These are phyloP conservation scores for Petaurus breviceps DNA, from an alignment of 2,113 vertebrate species.

Conservation along the genomic window DNA sequence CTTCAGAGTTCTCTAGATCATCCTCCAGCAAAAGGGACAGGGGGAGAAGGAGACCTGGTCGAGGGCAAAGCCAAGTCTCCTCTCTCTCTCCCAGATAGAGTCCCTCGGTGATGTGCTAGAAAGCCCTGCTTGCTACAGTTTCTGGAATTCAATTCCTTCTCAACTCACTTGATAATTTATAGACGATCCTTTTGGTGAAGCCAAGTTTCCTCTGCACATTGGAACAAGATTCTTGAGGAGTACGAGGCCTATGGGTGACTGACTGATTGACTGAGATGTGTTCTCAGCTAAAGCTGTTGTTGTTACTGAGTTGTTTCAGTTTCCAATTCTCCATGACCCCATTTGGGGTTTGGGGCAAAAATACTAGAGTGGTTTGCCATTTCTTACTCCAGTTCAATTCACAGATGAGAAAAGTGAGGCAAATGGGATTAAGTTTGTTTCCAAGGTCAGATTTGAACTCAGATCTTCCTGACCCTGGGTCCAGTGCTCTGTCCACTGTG, in stretches of 20 bases:
- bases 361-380: not conserved
- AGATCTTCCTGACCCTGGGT: not conserved
- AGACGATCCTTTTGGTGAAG: not conserved
- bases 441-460: not conserved
- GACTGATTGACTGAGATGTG: not conserved
- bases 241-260: not conserved
- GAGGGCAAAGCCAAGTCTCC: not conserved
- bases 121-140: not conserved
- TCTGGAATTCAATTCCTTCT: not conserved
- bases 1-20: not conserved
- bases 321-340: not conserved
- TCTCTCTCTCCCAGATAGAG: not conserved
- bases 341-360: not conserved
- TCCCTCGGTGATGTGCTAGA: not conserved
- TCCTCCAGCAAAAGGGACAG: not conserved
- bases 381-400: not conserved
- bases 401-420: not conserved
- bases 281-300: not conserved
- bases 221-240: not conserved
- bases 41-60: not conserved
- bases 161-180: not conserved
- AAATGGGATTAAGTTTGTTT: not conserved
- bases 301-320: not conserved
- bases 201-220: not conserved
- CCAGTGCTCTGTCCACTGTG: not conserved